These are phyloP conservation scores for Labia minor DNA, from an alignment of 2,888 invertebrate genomes.

Conservation along the genomic window DNA sequence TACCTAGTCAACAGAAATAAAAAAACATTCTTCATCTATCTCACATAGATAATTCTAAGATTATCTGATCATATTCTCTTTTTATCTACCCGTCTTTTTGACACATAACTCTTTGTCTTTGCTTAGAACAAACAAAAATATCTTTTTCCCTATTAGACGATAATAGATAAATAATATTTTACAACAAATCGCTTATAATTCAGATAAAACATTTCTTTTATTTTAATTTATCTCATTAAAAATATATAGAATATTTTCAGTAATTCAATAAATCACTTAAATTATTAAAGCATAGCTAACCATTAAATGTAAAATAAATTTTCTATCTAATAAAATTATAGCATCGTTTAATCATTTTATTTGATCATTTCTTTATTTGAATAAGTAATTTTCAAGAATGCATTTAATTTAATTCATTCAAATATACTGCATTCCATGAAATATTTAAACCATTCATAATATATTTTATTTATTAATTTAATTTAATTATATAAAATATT, in stretches of 20 bases:
- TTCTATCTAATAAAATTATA: no score
- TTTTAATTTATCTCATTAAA: background rate
- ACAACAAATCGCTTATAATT: background rate
- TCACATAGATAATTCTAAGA: background rate
- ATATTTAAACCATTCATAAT: no score
- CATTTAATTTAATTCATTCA: no score
- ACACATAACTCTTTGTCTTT: background rate
- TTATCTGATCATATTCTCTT: background rate
- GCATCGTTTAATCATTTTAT: no score
- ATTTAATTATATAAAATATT: no score
- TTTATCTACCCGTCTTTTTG: conserved; percentile 13
- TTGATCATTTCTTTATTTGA: no score
- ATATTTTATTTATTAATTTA: no score
- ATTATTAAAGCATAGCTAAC: no score
- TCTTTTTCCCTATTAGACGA: background rate
- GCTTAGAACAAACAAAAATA: background rate
- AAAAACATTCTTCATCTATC: background rate
- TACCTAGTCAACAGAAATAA: conserved; percentile 13
- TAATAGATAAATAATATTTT: background rate
- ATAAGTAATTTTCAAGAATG: no score
- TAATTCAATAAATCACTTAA: background rate
- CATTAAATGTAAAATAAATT: no score
- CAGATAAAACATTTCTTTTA: background rate
- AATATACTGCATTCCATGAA: no score
- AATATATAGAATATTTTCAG: no score